Evolutionary conservation across 2,888 invertebrate genomes (phyloP).

Genomic region (Cecidostiba fungosa): DNA sequence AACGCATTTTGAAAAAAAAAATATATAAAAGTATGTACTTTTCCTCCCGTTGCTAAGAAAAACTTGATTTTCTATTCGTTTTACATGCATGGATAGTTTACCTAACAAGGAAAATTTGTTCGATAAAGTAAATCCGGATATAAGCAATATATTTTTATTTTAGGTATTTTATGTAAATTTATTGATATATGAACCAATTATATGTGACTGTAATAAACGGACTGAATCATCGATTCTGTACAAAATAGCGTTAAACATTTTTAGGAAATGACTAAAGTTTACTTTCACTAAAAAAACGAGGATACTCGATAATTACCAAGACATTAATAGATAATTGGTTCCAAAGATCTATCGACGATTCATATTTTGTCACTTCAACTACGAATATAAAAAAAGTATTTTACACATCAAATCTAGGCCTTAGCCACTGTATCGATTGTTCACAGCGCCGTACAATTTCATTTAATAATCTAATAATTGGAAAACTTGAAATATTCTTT

Average conservation of each 20-base stretch:
- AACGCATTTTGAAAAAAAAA: too few species aligned
- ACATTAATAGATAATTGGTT: constrained; percentile 31
- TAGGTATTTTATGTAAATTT: constrained; percentile 38
- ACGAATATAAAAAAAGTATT: constrained; percentile 40
- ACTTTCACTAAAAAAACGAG: constrained; percentile 25
- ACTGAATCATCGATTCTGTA: constrained; percentile 54
- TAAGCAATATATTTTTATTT: constrained; percentile 37
- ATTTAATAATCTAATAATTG: constrained; percentile 26
- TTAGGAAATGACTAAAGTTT: constrained; percentile 35
- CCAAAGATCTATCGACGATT: constrained; percentile 6
- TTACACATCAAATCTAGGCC: constrained; percentile 31
- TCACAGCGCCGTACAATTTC: constrained; percentile 16
- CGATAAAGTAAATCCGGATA: constrained; percentile 22
- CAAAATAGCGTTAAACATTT: constrained; percentile 39
- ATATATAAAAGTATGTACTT: too few species aligned
- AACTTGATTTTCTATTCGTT: too few species aligned
- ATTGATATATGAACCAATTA: constrained; percentile 48
- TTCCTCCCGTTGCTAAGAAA: too few species aligned
- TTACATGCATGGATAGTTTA: too few species aligned
- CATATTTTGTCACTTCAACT: constrained; percentile 1
- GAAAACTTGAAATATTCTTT: constrained; percentile 44
- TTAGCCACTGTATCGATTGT: background rate
- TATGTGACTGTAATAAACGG: constrained; percentile 43
- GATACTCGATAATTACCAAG: constrained; percentile 9
- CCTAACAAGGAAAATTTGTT: constrained; percentile 10